Evolutionary conservation across 53 echinoderm and acorn worm genomes (phyloP).

Genomic region (Mesocentrotus franciscanus): DNA sequence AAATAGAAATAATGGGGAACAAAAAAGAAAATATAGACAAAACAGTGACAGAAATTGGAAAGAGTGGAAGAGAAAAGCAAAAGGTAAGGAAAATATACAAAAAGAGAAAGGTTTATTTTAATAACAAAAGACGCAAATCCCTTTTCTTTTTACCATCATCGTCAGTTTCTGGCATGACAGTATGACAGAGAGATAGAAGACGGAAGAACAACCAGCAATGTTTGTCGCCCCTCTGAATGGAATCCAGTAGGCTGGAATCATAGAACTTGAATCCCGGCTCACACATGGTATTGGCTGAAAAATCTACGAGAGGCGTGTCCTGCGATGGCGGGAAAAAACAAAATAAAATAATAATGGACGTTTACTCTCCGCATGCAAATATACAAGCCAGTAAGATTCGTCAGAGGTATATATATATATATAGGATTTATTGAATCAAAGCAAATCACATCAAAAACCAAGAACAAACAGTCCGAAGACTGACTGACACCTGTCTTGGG

Average conservation of each 20-base stretch:
- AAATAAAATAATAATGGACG: not conserved
- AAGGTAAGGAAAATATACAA: too few species aligned
- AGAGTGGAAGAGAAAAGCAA: too few species aligned
- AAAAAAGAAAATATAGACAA: too few species aligned
- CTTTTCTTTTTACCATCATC: slow-evolving; percentile 75
- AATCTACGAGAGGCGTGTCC: slow-evolving; percentile 91
- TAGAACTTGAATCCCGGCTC: slow-evolving; percentile 88
- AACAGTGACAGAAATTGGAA: too few species aligned
- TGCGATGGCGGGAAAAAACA: slow-evolving; percentile 31
- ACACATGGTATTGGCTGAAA: slow-evolving; percentile 81
- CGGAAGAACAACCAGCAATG: slow-evolving; percentile 91
- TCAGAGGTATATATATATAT: too few species aligned
- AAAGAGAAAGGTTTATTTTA: not conserved
- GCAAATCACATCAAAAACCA: too few species aligned
- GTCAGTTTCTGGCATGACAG: slow-evolving; percentile 83
- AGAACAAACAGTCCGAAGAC: too few species aligned
- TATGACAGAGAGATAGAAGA: slow-evolving; percentile 90
- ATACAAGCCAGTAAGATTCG: too few species aligned
- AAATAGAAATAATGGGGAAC: not conserved
- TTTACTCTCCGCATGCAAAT: too few species aligned
- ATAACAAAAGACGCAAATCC: too few species aligned
- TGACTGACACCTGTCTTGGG: too few species aligned
- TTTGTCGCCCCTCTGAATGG: slow-evolving; percentile 83
- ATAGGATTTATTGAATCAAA: too few species aligned
- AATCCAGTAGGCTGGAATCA: slow-evolving; percentile 76